Conservation (phyloP, 2,888 invertebrate genomes). For the Hirtodrosophila trivittata region DNA sequence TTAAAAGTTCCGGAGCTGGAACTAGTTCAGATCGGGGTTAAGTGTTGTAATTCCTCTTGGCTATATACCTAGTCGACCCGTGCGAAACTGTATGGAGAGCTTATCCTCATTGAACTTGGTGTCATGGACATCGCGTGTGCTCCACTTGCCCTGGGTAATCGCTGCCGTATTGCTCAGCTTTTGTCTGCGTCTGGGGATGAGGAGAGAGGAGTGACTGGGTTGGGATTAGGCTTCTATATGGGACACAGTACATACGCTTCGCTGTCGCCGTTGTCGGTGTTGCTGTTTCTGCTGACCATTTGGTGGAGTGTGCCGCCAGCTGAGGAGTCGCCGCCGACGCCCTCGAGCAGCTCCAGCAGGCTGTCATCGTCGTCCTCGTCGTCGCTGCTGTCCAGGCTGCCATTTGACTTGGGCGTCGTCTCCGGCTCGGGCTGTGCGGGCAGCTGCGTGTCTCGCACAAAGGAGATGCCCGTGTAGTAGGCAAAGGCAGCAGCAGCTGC, state of each 20-base stretch:
- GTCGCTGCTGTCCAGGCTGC: constrained; percentile 64
- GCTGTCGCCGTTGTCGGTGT: constrained; percentile 59
- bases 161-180: constrained; percentile 61
- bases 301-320: constrained; percentile 61
- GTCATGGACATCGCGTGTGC: constrained; percentile 89
- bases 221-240: no score
- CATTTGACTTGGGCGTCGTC: constrained; percentile 26
- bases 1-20: no score
- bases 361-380: constrained; percentile 70
- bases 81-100: constrained; percentile 90
- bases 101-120: constrained; percentile 94
- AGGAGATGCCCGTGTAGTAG: constrained; percentile 77
- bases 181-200: constrained; percentile 62
- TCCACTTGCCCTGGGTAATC: constrained; percentile 86
- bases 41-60: neutral
- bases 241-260: constrained; percentile 65
- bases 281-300: constrained; percentile 60
- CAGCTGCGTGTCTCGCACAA: constrained; percentile 65
- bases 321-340: constrained; percentile 42
- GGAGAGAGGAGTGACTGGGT: no score
- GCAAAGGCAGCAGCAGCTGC: constrained; percentile 71
- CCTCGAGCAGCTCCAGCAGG: constrained; percentile 56
- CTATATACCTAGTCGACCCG: constrained; percentile 86
- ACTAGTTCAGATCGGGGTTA: no score
- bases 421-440: constrained; percentile 35